Evolutionary conservation across 2,888 invertebrate species (phyloP), one percentile per base, ranked within the genome.

Genomic region (Harpalus rufipes): DNA sequence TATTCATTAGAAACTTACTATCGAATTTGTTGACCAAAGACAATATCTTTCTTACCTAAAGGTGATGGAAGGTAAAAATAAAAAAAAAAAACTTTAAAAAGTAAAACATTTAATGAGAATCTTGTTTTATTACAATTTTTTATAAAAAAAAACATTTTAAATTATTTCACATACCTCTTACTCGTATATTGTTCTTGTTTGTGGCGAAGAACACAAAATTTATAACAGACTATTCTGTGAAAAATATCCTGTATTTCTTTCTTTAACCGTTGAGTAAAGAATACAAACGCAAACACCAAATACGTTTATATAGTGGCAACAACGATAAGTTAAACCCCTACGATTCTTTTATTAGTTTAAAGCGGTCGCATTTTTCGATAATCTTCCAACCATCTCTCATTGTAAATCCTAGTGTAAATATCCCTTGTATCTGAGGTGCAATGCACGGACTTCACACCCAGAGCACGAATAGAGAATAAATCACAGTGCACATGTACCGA

Each of bases 341-440:
- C 44, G 44, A 12, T 12, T 51, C 10, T 51, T 51, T 8, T 51
- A 51, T 51, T 51, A 51, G 44, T 51, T 51, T 8, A 51, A 51
- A 51, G 44, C 44, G 44, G 10, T 51, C 10, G 10, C 8, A 32
- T 68, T 25, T 39, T 68, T 68, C 68, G 7, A 14, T 68, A 68
- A 68, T 68, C 68, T 68, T 68, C 32, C 68, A 12, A 14, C 25
- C 39, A 68, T 68, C 32, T n/a, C 14, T 63, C 10, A 63, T 21
- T 21, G 25, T 32, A 68, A 68, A 68, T 68, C 68, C 68, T 7
- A 39, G 68, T 68, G 68, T 68, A 68, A 68, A 68, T 68, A 68
- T 32, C 68, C 68, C 14, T 68, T 68, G 68, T 39, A 39, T 39
- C 68, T 25, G n/a, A 39, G 32, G 32, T 68, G 39, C 68, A 63